Base-by-base conservation (phyloP, 2,797 vertebrate genomes). In the Esox lucius region DNA sequence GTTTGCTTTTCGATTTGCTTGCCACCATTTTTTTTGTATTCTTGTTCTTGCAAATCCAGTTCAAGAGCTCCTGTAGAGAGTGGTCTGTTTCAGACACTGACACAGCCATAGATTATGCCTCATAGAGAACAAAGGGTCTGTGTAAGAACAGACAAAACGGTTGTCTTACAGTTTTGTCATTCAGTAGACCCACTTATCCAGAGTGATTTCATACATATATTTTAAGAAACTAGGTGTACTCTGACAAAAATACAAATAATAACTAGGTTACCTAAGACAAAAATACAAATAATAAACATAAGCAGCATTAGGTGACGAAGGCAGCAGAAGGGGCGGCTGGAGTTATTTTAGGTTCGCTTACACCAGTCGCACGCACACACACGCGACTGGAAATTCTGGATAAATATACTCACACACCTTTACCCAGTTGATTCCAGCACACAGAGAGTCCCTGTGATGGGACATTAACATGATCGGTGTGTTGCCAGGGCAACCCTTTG, bases 401-500 rank as follows among this genome's bases (percentile, higher is more conserved):
- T 76, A 80, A 65, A 71, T 59, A 76, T 64, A 72, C 69, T 46
- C 64, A 53, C 48, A 75, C 70, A 48, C 48, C 70, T 65, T 51
- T 70, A 39, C 65, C 53, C 51, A 69, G 48, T 65, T 71, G 70
- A 59, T 72, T 70, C 69, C 62, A 26, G 71, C 49, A 71, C 33
- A 31, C 22, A 68, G 77, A 88, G 78, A 84, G 80, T 86, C 84
- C 81, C 81, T n/a, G 69, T 83, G 83, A 90, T 42, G 4, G 80
- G 82, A 86, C 84, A 79, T 88, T 86, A 87, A 85, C 80, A 72
- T 81, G 72, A 66, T 81, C 68, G 81, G 69, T 75, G 68, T 17
- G 87, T 89, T 87, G 81, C 88, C 86, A 39, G 73, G 83, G 87
- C 75, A 86, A 89, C 86, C 33, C 39, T 15, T 78, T 56, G 28